Percentiles rank a stretch among this genome's conserved stretches.
Conservation (phyloP, 2,113 vertebrate genomes). For the Calidris pygmaea region DNA sequence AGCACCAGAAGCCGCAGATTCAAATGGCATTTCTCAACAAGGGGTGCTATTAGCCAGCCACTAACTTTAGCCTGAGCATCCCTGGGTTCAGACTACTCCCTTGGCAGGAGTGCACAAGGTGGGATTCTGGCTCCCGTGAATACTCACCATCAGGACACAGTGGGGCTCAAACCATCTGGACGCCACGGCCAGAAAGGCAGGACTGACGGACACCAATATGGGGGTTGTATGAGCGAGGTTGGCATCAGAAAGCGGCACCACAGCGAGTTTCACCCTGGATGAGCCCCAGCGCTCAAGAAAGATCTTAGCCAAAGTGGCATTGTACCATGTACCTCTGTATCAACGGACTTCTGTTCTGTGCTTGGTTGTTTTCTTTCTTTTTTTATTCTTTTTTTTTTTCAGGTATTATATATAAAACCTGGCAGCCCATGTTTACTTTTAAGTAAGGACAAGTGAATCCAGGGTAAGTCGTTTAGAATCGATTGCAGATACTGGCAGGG, state of each 20-base stretch:
- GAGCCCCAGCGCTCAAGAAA: neutral
- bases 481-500: neutral
- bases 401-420: neutral
- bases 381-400: neutral
- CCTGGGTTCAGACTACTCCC: neutral
- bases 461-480: accelerated
- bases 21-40: neutral
- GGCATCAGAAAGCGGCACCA: neutral
- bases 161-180: neutral
- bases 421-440: neutral
- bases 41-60: neutral
- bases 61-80: neutral
- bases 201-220: accelerated
- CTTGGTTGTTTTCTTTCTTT: neutral
- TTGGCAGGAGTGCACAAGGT: accelerated
- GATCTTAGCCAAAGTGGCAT: neutral
- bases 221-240: neutral
- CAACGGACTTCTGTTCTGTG: neutral
- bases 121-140: neutral
- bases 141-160: neutral
- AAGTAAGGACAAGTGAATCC: neutral
- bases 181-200: neutral
- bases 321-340: neutral
- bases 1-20: neutral
- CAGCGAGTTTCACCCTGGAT: neutral